phyloP scores from a whole-genome alignment of 2,888 invertebrate species.

The Phortica magna region DNA sequence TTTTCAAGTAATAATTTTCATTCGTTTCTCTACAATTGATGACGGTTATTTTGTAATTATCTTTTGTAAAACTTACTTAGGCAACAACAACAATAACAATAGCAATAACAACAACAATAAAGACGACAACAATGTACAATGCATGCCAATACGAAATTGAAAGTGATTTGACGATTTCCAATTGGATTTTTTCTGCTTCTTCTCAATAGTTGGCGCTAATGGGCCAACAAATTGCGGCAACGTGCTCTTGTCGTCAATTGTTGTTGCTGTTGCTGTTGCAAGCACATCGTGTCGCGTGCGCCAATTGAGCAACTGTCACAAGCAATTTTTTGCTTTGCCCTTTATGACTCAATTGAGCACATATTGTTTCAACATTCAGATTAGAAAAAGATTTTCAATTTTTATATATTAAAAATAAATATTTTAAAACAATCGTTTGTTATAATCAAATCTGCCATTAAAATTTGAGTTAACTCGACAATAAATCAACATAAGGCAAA shows the following conservation, averaged over 20 bases:
- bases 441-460: too few species aligned
- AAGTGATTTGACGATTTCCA: constrained; percentile 51
- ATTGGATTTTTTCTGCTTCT: not conserved
- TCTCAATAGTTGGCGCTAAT: constrained; percentile 41
- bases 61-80: not conserved
- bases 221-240: constrained; percentile 31
- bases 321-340: too few species aligned
- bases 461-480: not conserved
- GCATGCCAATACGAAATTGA: constrained; percentile 47
- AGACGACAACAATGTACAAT: not conserved
- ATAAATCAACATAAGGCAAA: not conserved
- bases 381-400: too few species aligned
- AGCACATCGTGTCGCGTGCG: too few species aligned
- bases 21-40: too few species aligned
- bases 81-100: constrained; percentile 26
- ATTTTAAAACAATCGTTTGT: too few species aligned
- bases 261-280: too few species aligned
- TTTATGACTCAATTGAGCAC: too few species aligned
- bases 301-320: too few species aligned
- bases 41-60: constrained; percentile 54
- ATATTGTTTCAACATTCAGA: too few species aligned
- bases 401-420: too few species aligned
- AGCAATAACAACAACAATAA: constrained; percentile 26
- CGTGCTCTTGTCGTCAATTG: constrained; percentile 38
- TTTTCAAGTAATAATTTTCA: constrained; percentile 12